Conservation (phyloP, 2,888 invertebrate genomes). For the Neoascia interrupta region DNA sequence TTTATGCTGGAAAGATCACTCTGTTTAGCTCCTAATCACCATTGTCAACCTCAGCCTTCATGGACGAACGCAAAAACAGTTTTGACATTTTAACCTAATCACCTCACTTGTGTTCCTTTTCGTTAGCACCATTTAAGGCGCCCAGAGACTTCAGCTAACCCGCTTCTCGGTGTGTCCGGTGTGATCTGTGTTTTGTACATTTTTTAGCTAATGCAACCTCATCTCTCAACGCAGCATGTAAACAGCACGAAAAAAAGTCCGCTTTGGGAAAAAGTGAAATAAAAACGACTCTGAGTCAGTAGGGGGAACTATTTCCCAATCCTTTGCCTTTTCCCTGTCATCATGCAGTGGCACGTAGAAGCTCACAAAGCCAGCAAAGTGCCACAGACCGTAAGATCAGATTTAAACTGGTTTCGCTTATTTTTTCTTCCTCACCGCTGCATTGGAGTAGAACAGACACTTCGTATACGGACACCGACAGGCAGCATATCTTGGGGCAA, state of each 20-base stretch:
- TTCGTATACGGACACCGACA: slow-evolving; percentile 31
- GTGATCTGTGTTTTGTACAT: slow-evolving; percentile 54
- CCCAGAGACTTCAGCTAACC: slow-evolving; percentile 42
- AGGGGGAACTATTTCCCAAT: slow-evolving; percentile 61
- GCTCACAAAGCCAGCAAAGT: slow-evolving; percentile 61
- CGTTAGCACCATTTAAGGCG: slow-evolving; percentile 45
- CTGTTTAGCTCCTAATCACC: slow-evolving; percentile 60
- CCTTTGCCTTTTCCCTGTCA: slow-evolving; percentile 59
- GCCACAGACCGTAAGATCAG: slow-evolving; percentile 57
- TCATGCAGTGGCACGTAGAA: slow-evolving; percentile 54
- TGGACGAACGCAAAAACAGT: slow-evolving; percentile 47
- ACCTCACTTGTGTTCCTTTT: slow-evolving; percentile 25
- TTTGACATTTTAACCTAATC: slow-evolving; percentile 67
- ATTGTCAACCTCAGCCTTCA: slow-evolving; percentile 49
- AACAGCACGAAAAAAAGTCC: slow-evolving; percentile 29
- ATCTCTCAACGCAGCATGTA: slow-evolving; percentile 48
- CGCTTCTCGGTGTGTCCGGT: slow-evolving; percentile 26
- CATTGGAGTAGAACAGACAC: slow-evolving; percentile 19
- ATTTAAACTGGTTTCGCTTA: slow-evolving; percentile 66
- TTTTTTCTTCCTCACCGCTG: slow-evolving; percentile 15
- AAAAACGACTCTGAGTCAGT: slow-evolving; percentile 44
- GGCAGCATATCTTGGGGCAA: slow-evolving; percentile 58
- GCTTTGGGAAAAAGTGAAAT: slow-evolving; percentile 46
- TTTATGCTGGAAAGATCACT: slow-evolving; percentile 59
- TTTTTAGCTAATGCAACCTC: slow-evolving; percentile 58